phyloP scores from a whole-genome alignment of 2,888 invertebrate species.

The Diplolepis rosae region DNA sequence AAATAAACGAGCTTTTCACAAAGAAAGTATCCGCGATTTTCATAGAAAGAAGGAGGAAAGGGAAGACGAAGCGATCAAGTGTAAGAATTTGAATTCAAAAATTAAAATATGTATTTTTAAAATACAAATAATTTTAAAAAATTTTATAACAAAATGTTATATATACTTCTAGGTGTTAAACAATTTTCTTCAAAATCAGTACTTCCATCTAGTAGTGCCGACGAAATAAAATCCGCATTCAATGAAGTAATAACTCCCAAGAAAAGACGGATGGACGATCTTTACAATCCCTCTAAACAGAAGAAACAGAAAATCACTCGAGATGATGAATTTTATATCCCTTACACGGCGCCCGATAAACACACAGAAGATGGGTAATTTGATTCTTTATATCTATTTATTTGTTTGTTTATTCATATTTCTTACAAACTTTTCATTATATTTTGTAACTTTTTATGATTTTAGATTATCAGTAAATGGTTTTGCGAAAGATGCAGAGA shows the following conservation, averaged over 20 bases:
- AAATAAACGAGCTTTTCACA: slow-evolving; percentile 85
- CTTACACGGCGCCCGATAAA: slow-evolving; percentile 88
- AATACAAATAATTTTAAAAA: not conserved
- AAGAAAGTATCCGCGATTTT: slow-evolving; percentile 76
- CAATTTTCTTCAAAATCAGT: slow-evolving; percentile 40
- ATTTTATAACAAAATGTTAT: not conserved
- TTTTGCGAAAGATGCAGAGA: slow-evolving; percentile 87
- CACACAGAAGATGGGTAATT: slow-evolving; percentile 87
- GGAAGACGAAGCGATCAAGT: slow-evolving; percentile 52
- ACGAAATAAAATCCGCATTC: slow-evolving; percentile 78
- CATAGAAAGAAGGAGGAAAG: slow-evolving; percentile 72
- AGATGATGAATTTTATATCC: slow-evolving; percentile 90
- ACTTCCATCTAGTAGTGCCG: slow-evolving; percentile 74
- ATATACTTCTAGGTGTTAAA: not conserved
- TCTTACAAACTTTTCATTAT: not conserved
- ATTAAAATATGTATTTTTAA: no score
- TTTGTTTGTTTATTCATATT: not conserved
- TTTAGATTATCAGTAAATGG: slow-evolving; percentile 82
- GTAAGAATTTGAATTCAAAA: slow-evolving; percentile 37
- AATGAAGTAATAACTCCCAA: slow-evolving; percentile 77
- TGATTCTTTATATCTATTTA: slow-evolving; percentile 20
- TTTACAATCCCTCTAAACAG: slow-evolving; percentile 76
- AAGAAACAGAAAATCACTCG: slow-evolving; percentile 75
- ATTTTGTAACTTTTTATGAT: not conserved
- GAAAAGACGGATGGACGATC: slow-evolving; percentile 76